Conservation (phyloP, 2,113 vertebrate species). For the Erythrolamprus reginae region DNA sequence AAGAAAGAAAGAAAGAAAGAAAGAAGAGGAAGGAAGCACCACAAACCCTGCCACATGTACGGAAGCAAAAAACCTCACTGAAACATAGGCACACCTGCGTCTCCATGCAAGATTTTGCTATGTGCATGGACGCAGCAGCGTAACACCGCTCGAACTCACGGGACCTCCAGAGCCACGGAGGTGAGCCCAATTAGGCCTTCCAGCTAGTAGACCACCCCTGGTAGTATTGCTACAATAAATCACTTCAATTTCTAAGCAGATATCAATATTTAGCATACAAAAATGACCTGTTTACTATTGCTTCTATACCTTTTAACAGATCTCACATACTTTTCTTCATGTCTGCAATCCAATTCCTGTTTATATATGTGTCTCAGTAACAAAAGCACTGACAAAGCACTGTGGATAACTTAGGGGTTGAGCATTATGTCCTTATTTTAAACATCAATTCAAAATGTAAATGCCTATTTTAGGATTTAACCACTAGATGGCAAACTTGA, state of each 20-base stretch:
- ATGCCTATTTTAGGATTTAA: slow-evolving; percentile 22
- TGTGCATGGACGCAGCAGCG: too few relatives aligned
- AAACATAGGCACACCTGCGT: too few relatives aligned
- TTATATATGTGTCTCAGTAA: neutral
- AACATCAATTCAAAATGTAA: neutral
- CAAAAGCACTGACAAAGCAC: neutral
- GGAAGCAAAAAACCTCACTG: too few relatives aligned
- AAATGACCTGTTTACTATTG: neutral
- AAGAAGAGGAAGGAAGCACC: too few relatives aligned
- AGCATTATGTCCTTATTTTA: neutral
- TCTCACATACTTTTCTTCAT: neutral
- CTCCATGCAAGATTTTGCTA: too few relatives aligned
- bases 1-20: too few relatives aligned
- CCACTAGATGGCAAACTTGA: slow-evolving; percentile 65
- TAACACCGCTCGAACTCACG: too few relatives aligned
- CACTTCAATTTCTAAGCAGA: neutral
- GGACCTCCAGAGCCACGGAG: too few relatives aligned
- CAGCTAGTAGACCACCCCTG: too few relatives aligned
- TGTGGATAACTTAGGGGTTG: neutral
- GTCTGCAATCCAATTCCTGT: neutral
- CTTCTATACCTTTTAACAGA: neutral
- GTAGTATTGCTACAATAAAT: neutral
- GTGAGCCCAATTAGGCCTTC: too few relatives aligned
- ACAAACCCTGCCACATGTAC: too few relatives aligned
- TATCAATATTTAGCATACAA: neutral